Conservation (phyloP, 1,140 invertebrate species). For the Lepidurus couesii region DNA sequence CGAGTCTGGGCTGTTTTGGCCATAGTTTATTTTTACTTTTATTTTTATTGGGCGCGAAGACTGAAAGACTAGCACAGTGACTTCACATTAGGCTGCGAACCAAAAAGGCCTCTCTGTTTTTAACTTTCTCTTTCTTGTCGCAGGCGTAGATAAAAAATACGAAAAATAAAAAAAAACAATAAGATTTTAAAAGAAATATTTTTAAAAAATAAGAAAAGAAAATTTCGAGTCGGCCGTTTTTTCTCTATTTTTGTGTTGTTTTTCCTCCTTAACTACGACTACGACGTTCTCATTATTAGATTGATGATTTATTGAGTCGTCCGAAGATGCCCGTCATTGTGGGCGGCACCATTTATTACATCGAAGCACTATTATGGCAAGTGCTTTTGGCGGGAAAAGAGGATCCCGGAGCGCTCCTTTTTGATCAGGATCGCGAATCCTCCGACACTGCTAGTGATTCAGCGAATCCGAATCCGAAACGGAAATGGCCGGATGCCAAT, state of each 20-base stretch:
- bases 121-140: neutral
- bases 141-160: neutral
- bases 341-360: conserved; percentile 98
- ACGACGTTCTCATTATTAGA: conserved; percentile 48
- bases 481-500: neutral
- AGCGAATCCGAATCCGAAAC: neutral
- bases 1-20: neutral
- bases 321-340: conserved; percentile 86
- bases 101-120: neutral
- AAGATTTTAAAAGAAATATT: neutral
- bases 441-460: neutral
- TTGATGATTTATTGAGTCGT: conserved; percentile 63
- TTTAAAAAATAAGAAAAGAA: neutral
- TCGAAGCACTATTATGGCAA: conserved; percentile 90
- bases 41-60: conserved; percentile 8
- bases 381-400: conserved; percentile 60
- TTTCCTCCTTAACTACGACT: neutral
- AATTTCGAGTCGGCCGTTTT: neutral
- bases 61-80: neutral
- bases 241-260: conserved; percentile 16
- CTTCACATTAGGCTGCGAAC: neutral
- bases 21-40: conserved; percentile 14
- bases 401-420: conserved; percentile 31
- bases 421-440: neutral
- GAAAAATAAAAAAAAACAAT: conserved; percentile 24